phyloP scores from a whole-genome alignment of 2,113 vertebrate species.

The Steatornis caripensis region DNA sequence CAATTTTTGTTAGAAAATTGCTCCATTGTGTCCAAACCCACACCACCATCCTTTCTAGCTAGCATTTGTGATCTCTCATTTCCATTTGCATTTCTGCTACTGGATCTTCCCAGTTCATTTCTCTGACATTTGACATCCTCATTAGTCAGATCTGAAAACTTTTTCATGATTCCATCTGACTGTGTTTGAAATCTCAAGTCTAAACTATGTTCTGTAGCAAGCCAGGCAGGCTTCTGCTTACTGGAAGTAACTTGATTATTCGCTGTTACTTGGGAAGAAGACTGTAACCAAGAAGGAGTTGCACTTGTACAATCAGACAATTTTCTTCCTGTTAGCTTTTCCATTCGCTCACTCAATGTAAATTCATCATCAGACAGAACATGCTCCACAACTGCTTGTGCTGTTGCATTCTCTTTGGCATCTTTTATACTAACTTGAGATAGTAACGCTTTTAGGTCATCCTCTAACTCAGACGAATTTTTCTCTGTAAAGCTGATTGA shows the following conservation, averaged over 20 bases:
- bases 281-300: slow-evolving; percentile 81
- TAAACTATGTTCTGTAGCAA: slow-evolving; percentile 66
- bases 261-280: slow-evolving; percentile 51
- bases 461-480: neutral
- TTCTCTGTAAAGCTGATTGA: neutral
- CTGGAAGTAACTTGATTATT: slow-evolving; percentile 39
- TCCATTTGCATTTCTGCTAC: slow-evolving; percentile 30
- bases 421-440: neutral
- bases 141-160: slow-evolving; percentile 43
- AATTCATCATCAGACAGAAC: slow-evolving; percentile 57
- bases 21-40: slow-evolving; percentile 54
- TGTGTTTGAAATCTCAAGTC: slow-evolving; percentile 7
- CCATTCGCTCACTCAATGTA: slow-evolving; percentile 66
- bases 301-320: slow-evolving; percentile 59
- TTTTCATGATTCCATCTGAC: neutral
- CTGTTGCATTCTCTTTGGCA: slow-evolving; percentile 15
- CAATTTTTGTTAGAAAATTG: neutral
- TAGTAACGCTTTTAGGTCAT: neutral
- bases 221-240: slow-evolving; percentile 76
- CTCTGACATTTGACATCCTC: slow-evolving; percentile 51
- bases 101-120: neutral
- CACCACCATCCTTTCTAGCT: neutral
- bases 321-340: slow-evolving; percentile 67
- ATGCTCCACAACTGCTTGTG: neutral
- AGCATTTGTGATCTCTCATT: neutral